phyloP scores from a whole-genome alignment of 2,797 vertebrate species.

The Alouatta caraya region DNA sequence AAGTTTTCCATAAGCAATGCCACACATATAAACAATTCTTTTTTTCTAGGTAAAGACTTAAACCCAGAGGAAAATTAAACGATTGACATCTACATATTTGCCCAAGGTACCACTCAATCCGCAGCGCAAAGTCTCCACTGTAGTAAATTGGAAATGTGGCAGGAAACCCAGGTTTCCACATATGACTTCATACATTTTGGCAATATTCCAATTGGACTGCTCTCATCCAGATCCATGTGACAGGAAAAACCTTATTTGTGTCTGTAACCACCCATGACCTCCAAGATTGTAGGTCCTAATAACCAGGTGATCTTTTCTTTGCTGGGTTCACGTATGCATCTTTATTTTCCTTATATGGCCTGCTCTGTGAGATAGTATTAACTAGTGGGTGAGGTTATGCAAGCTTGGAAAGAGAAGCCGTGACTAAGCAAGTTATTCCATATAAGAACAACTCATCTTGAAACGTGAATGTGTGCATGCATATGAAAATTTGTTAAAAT shows the following conservation, averaged over 20 bases:
- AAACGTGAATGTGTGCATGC: background rate
- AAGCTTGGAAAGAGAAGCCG: background rate
- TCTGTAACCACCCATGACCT: background rate
- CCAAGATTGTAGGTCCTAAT: background rate
- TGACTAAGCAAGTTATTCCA: background rate
- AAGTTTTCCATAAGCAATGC: constrained; percentile 21
- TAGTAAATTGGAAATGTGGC: background rate
- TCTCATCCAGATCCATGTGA: background rate
- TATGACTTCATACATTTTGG: background rate
- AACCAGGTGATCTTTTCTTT: background rate
- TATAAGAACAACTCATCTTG: background rate
- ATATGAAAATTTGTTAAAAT: background rate
- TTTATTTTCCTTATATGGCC: constrained; percentile 4
- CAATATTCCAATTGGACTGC: background rate
- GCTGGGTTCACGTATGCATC: background rate
- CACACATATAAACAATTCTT: background rate
- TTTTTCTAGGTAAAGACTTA: constrained; percentile 2
- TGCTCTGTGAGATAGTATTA: background rate
- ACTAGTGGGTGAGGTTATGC: background rate
- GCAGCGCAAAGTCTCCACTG: background rate
- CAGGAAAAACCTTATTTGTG: background rate
- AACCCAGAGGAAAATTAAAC: background rate
- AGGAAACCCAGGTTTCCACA: background rate
- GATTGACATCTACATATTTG: background rate
- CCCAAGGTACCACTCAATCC: background rate